Conservation (phyloP, 2,797 vertebrate genomes). For the Tiaroga cobitis region DNA sequence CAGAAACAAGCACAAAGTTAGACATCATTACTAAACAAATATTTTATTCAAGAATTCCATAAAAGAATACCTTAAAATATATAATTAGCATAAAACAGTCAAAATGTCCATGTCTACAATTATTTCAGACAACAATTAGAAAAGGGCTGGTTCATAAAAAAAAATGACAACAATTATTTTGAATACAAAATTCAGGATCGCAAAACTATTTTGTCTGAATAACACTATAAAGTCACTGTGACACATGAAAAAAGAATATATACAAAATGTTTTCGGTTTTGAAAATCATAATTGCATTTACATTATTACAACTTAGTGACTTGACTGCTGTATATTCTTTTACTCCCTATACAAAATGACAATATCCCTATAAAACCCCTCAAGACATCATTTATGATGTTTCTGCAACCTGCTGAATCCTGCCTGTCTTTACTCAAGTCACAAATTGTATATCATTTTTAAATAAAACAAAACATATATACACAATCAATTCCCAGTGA, state of each 20-base stretch:
- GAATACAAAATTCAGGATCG: constrained; percentile 26
- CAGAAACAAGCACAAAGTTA: background rate
- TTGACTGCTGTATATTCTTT: background rate
- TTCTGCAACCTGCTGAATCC: background rate
- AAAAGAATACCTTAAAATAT: constrained; percentile 50
- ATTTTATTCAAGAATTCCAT: constrained; percentile 41
- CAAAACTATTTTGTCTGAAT: background rate
- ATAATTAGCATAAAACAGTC: constrained; percentile 31
- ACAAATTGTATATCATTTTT: constrained; percentile 6
- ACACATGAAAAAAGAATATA: constrained; percentile 3
- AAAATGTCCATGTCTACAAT: constrained; percentile 35
- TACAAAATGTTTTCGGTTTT: constrained; percentile 1
- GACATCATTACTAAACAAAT: constrained; percentile 39
- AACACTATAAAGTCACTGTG: background rate
- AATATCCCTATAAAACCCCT: background rate
- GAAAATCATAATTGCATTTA: constrained; percentile 8
- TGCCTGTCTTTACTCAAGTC: background rate
- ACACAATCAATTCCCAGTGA: constrained; percentile 31
- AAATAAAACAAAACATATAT: constrained; percentile 37
- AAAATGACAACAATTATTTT: background rate
- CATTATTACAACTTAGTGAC: constrained; percentile 9
- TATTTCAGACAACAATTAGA: constrained; percentile 9
- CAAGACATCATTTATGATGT: background rate
- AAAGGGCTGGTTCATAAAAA: background rate
- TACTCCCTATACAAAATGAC: background rate